These are phyloP conservation scores for Helleia helle DNA, from an alignment of 2,888 invertebrate species.

Conservation along the genomic window DNA sequence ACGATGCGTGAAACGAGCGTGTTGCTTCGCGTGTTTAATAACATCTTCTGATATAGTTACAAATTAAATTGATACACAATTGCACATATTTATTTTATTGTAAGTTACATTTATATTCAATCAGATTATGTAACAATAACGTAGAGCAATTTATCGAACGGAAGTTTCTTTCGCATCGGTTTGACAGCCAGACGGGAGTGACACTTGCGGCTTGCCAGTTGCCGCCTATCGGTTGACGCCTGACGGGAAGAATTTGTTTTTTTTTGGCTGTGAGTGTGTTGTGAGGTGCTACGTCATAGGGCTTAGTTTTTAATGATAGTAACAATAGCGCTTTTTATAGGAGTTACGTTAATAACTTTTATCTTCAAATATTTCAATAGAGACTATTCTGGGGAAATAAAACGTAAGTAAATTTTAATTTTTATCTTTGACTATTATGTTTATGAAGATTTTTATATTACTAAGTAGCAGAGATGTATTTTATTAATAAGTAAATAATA, in stretches of 20 bases:
- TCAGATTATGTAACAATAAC: constrained; percentile 19
- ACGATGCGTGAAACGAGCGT: constrained; percentile 24
- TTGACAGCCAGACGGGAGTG: constrained; percentile 30
- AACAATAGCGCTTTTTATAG: constrained; percentile 39
- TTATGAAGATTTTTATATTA: neutral
- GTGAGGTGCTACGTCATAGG: constrained; percentile 42
- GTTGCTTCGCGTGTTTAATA: constrained; percentile 19
- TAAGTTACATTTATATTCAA: constrained; percentile 18
- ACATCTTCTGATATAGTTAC: constrained; percentile 12
- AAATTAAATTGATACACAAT: constrained; percentile 22
- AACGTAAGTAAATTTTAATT: constrained; percentile 31
- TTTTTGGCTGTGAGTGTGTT: constrained; percentile 45
- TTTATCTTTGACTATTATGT: constrained; percentile 10
- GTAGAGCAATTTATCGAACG: constrained; percentile 16
- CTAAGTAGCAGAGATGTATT: too few species aligned
- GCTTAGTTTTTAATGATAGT: constrained; percentile 42
- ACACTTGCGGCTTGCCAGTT: constrained; percentile 38
- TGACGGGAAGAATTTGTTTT: constrained; percentile 44
- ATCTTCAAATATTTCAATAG: constrained; percentile 30
- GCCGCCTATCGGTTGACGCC: constrained; percentile 36
- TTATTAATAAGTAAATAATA: too few species aligned
- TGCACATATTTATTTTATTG: constrained; percentile 17
- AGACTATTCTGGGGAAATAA: constrained; percentile 21
- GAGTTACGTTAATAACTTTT: constrained; percentile 38
- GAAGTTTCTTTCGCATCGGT: constrained; percentile 15